phyloP scores from a whole-genome alignment of 1,140 invertebrate species.

The Rhizoglyphus robini region DNA sequence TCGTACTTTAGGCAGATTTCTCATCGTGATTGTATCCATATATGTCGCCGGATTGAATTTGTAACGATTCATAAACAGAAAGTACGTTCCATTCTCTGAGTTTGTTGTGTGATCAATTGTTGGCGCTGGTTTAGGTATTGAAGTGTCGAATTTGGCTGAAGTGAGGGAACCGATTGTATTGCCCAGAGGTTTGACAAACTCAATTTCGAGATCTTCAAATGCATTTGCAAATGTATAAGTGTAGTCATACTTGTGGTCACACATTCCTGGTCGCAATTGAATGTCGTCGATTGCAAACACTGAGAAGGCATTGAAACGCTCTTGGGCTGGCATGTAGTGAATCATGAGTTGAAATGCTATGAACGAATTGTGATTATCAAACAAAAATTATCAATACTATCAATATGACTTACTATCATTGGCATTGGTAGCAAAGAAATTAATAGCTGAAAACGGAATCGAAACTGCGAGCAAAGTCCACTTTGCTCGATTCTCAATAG shows the following conservation, averaged over 20 bases:
- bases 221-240: too few relatives aligned
- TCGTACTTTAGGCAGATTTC: neutral
- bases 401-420: too few relatives aligned
- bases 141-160: neutral
- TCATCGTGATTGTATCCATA: neutral
- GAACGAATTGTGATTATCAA: too few relatives aligned
- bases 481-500: neutral
- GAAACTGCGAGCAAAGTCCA: neutral
- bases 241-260: neutral
- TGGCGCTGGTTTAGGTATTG: neutral
- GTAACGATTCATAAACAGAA: neutral
- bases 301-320: neutral
- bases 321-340: too few relatives aligned
- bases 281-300: constrained; percentile 21
- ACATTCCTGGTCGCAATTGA: neutral
- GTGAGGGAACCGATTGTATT: neutral
- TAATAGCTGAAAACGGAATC: too few relatives aligned
- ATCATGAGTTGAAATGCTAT: too few relatives aligned
- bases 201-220: constrained; percentile 1
- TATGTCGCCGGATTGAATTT: neutral
- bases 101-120: neutral
- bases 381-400: too few relatives aligned
- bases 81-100: neutral
- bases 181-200: neutral
- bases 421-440: too few relatives aligned